Conservation (phyloP, 2,797 vertebrate genomes). For the Enteromius treurensis region DNA sequence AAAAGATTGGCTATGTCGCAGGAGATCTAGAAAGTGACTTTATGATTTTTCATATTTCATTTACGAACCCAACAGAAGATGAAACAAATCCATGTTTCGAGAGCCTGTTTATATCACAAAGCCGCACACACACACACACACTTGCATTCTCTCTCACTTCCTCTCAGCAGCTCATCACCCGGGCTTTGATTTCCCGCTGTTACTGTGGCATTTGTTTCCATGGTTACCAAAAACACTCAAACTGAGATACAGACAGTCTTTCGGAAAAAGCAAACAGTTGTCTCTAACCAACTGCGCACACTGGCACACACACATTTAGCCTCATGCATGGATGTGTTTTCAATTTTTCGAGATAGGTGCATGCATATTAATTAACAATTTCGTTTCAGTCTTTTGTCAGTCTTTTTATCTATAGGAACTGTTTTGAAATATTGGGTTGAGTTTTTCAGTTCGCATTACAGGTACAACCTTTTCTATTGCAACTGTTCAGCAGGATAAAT, state of each 20-base stretch:
- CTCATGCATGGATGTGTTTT: background rate
- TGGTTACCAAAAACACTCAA: slow-evolving; percentile 45
- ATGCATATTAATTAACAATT: slow-evolving; percentile 4
- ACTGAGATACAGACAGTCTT: slow-evolving; percentile 41
- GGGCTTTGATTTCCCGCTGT: slow-evolving; percentile 47
- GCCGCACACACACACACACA: background rate
- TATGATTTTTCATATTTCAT: slow-evolving; percentile 32
- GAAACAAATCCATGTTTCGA: slow-evolving; percentile 36
- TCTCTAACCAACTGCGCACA: slow-evolving; percentile 17
- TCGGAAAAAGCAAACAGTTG: slow-evolving; percentile 31
- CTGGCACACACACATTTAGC: slow-evolving; percentile 2
- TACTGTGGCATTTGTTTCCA: slow-evolving; percentile 51
- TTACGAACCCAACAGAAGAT: slow-evolving; percentile 26
- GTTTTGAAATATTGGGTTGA: background rate
- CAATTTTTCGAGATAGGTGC: background rate
- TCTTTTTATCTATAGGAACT: background rate
- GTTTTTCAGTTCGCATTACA: background rate
- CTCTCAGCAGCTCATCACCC: slow-evolving; percentile 37
- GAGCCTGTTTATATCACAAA: slow-evolving; percentile 36
- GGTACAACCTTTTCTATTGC: background rate
- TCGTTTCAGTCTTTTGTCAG: background rate
- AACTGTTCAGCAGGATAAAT: background rate
- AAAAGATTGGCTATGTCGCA: background rate
- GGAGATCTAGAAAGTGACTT: slow-evolving; percentile 8
- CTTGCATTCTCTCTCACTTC: slow-evolving; percentile 18